phyloP scores from a whole-genome alignment of 2,888 invertebrate species.

The Dicycla oo region DNA sequence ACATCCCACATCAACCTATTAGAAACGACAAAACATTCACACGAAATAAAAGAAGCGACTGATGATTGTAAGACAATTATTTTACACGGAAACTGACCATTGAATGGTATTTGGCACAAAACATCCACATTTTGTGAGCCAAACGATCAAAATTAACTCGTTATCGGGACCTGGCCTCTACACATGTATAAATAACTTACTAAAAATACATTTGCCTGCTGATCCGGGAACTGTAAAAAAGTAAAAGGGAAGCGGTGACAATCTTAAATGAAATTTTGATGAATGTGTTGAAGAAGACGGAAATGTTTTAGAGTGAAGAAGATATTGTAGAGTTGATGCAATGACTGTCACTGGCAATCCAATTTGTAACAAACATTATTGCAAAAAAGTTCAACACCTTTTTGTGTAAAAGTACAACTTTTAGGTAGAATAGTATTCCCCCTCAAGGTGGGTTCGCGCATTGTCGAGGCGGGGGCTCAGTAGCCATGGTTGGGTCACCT shows the following conservation, averaged over 20 bases:
- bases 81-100: constrained; percentile 35
- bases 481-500: too few relatives aligned
- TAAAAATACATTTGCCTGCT: constrained; percentile 44
- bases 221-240: constrained; percentile 42
- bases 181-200: constrained; percentile 54
- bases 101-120: constrained; percentile 57
- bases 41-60: constrained; percentile 22
- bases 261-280: neutral
- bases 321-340: neutral
- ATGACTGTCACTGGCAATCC: neutral
- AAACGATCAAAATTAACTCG: constrained; percentile 54
- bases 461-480: too few relatives aligned
- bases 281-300: neutral
- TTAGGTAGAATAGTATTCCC: too few relatives aligned
- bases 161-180: constrained; percentile 53
- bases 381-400: too few relatives aligned
- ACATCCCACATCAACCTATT: constrained; percentile 13
- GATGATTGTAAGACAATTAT: constrained; percentile 43
- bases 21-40: constrained; percentile 23
- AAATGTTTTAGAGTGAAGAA: neutral
- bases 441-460: too few relatives aligned
- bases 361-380: neutral
- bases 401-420: too few relatives aligned
- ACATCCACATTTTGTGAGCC: constrained; percentile 33
- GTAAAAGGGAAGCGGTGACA: constrained; percentile 38